phyloP scores from a whole-genome alignment of 37 sponge, comb jelly and placozoan genomes.

The Cliona cf. orientalis region DNA sequence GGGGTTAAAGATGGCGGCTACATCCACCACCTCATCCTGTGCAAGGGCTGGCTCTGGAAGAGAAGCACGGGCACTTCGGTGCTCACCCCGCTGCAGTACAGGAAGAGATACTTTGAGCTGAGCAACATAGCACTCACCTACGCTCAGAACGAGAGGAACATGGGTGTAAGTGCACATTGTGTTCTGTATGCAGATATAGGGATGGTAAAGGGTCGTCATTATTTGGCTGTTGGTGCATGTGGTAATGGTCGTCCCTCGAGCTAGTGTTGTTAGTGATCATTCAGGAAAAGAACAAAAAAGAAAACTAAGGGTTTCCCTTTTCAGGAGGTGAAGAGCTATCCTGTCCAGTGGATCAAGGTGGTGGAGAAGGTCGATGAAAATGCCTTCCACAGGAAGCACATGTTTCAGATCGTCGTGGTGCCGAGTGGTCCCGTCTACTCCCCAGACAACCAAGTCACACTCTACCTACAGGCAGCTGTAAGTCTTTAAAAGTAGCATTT shows the following conservation, averaged over 20 bases:
- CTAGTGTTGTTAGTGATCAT: background rate
- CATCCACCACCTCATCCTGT: constrained; percentile 71
- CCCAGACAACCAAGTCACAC: constrained; percentile 19
- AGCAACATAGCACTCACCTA: constrained; percentile 72
- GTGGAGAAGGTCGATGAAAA: constrained; percentile 88
- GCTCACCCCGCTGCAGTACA: constrained; percentile 50
- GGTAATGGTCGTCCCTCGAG: no score
- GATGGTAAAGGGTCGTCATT: no score
- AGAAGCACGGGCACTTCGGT: constrained; percentile 26
- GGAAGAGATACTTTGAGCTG: constrained; percentile 74
- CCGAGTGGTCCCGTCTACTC: constrained; percentile 3
- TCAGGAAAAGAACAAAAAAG: constrained; percentile 1
- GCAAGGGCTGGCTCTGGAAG: constrained; percentile 69
- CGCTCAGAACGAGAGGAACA: constrained; percentile 59
- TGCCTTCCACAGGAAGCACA: constrained; percentile 86
- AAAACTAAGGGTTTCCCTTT: background rate
- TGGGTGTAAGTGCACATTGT: constrained; percentile 17
- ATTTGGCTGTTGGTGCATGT: no score
- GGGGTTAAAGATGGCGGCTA: constrained; percentile 64
- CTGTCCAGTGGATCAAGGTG: constrained; percentile 75
- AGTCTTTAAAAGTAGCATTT: constrained; percentile 16
- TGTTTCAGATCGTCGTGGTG: constrained; percentile 80
- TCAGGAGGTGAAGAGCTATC: constrained; percentile 76
- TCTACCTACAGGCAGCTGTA: constrained; percentile 78
- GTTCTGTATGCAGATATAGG: no score